A percentile compares a stretch with the other conserved stretches of the same genome.
phyloP scores from a whole-genome alignment of 2,113 vertebrate genomes.

The Leucosticte australis region DNA sequence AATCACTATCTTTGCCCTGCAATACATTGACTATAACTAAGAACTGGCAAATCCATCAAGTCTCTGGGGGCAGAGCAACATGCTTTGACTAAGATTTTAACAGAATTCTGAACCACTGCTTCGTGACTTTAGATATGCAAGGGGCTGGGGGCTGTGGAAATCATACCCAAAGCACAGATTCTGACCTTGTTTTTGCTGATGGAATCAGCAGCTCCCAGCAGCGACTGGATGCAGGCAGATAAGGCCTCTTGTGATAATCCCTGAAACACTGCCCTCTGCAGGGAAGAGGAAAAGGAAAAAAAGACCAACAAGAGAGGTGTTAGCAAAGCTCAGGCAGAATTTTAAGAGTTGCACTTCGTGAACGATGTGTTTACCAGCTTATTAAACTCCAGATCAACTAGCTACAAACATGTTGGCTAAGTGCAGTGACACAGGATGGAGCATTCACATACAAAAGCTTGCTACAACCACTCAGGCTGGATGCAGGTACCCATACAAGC shows the following conservation, averaged over 20 bases:
- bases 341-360: background rate
- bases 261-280: conserved; percentile 95
- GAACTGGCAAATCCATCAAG: background rate
- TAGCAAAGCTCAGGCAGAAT: background rate
- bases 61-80: background rate
- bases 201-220: conserved; percentile 91
- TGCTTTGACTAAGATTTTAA: background rate
- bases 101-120: background rate
- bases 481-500: background rate
- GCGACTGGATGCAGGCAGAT: conserved; percentile 94
- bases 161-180: background rate
- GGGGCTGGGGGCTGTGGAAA: background rate
- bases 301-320: background rate
- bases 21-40: background rate
- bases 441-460: background rate
- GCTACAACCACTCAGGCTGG: background rate
- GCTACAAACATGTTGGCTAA: background rate
- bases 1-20: background rate
- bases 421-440: background rate
- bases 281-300: conserved; percentile 25
- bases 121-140: background rate
- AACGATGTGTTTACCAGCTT: background rate
- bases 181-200: conserved; percentile 97
- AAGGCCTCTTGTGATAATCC: conserved; percentile 97
- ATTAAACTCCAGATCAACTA: background rate